Evolutionary conservation across 2,113 vertebrate species (phyloP).

Genomic region (Aptenodytes patagonicus): DNA sequence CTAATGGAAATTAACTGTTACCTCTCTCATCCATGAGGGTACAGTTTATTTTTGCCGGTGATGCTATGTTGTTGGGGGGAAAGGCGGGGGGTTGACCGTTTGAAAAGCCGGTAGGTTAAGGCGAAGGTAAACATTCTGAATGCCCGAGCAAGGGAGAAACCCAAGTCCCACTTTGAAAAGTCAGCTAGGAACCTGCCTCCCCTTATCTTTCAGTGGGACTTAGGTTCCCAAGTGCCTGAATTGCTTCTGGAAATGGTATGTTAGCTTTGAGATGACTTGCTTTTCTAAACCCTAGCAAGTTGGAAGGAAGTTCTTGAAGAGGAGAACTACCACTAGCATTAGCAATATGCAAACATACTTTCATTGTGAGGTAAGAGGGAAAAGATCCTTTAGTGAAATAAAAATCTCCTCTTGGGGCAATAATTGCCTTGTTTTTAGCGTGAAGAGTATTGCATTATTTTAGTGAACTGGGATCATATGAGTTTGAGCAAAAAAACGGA

Average conservation of each 20-base stretch:
- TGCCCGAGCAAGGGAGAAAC: not conserved
- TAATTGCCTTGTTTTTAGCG: not conserved
- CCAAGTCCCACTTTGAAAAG: not conserved
- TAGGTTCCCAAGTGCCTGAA: constrained; percentile 53
- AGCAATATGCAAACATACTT: not conserved
- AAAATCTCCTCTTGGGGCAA: constrained; percentile 13
- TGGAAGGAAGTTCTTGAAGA: not conserved
- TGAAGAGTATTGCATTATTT: not conserved
- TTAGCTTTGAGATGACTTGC: not conserved
- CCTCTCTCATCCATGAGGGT: not conserved
- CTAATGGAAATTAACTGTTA: not conserved
- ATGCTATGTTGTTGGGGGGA: not conserved
- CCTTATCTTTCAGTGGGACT: not conserved
- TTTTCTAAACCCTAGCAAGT: constrained; percentile 5
- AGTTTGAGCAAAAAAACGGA: not conserved
- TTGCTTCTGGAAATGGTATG: constrained; percentile 1
- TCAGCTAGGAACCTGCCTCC: not conserved
- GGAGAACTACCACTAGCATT: not conserved
- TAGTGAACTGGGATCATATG: not conserved
- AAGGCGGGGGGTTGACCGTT: not conserved
- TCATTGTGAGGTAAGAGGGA: constrained; percentile 42
- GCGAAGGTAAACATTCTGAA: not conserved
- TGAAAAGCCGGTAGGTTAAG: not conserved
- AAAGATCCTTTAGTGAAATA: not conserved
- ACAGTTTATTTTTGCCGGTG: not conserved